Evolutionary conservation across 2,113 vertebrate genomes (phyloP).

Genomic region (Macroglossus sobrinus): DNA sequence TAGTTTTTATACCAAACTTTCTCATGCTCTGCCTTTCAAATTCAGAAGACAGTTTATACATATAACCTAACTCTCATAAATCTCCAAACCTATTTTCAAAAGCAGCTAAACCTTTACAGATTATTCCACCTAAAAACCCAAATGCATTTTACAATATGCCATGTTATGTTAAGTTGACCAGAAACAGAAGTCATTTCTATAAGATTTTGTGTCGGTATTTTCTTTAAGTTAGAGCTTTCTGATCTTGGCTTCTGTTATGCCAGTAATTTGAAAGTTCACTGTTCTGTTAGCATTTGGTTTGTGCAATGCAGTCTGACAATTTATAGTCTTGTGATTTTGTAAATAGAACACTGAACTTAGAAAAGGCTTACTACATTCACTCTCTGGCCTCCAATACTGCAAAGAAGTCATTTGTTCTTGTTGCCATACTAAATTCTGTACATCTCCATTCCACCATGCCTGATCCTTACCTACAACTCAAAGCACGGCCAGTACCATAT

Average conservation of each 20-base stretch:
- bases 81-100: constrained; percentile 22
- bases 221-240: constrained; percentile 58
- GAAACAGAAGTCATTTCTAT: constrained; percentile 41
- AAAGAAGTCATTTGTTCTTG: background rate
- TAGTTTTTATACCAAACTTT: background rate
- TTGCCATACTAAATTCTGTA: background rate
- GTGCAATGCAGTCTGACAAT: constrained; percentile 51
- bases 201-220: constrained; percentile 47
- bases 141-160: constrained; percentile 24
- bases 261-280: constrained; percentile 70
- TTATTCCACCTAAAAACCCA: background rate
- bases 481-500: background rate
- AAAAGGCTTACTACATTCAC: constrained; percentile 13
- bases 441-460: background rate
- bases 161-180: constrained; percentile 52
- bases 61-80: background rate
- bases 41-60: background rate
- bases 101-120: constrained; percentile 20
- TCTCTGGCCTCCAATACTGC: background rate
- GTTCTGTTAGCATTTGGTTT: constrained; percentile 63
- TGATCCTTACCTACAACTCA: background rate
- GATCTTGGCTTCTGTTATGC: constrained; percentile 17
- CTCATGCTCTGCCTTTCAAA: background rate
- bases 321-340: constrained; percentile 61
- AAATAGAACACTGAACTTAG: constrained; percentile 49